Evolutionary conservation across 64 coral and sea anemone genomes (phyloP).

Genomic region (Pocillopora verrucosa): DNA sequence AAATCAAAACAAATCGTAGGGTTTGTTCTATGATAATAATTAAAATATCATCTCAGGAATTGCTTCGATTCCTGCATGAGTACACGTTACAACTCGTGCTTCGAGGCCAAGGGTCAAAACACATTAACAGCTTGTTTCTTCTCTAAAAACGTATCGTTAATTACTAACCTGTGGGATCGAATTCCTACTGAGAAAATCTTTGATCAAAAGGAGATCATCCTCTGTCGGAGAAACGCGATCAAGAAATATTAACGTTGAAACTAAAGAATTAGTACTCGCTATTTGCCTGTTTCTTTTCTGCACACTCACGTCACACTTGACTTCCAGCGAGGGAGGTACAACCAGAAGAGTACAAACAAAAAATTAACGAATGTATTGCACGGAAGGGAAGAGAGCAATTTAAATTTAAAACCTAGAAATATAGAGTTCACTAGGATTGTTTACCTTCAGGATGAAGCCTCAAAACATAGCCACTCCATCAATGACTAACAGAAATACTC

Average conservation of each 20-base stretch:
- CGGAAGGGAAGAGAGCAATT: not conserved
- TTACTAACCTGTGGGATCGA: not conserved
- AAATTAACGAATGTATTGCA: not conserved
- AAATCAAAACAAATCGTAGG: not conserved
- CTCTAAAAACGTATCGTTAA: not conserved
- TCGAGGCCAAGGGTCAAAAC: not conserved
- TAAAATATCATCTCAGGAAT: too few relatives aligned
- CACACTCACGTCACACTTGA: not conserved
- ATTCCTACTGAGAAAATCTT: not conserved
- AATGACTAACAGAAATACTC: too few relatives aligned
- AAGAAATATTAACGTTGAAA: not conserved
- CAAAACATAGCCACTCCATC: not conserved
- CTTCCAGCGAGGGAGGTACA: not conserved
- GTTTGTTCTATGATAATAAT: too few relatives aligned
- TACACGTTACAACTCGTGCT: too few relatives aligned
- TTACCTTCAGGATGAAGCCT: not conserved
- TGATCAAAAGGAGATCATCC: not conserved
- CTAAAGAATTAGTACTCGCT: not conserved
- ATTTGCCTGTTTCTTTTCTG: not conserved
- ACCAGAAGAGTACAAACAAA: not conserved
- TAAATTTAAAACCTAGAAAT: not conserved
- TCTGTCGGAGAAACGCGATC: not conserved
- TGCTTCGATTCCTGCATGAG: too few relatives aligned
- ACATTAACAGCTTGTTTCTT: not conserved
- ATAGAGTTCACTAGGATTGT: not conserved